Percentiles rank a stretch among this genome's conserved stretches.
Evolutionary conservation across 2,888 invertebrate genomes (phyloP).

Genomic region (Cephonodes hylas): DNA sequence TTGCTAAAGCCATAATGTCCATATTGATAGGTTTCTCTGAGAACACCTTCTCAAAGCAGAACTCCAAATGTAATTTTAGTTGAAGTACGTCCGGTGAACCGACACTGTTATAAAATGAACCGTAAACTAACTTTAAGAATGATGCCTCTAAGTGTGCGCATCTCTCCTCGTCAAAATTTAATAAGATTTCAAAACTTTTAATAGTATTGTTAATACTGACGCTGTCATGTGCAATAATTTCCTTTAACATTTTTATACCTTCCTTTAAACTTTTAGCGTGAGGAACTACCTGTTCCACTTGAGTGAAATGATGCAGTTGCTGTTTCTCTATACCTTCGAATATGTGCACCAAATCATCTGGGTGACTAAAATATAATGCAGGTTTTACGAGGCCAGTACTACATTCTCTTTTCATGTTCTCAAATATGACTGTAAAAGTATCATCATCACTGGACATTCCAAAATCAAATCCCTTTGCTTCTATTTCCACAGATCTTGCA

Average conservation of each 20-base stretch:
- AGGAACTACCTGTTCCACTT: constrained; percentile 80
- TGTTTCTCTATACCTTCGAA: constrained; percentile 83
- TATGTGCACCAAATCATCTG: constrained; percentile 77
- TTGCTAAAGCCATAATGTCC: constrained; percentile 79
- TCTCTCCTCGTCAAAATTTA: constrained; percentile 73
- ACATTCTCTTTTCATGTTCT: constrained; percentile 74
- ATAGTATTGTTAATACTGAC: constrained; percentile 45
- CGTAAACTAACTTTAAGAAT: constrained; percentile 78
- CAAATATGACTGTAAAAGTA: constrained; percentile 61
- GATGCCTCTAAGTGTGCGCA: constrained; percentile 74
- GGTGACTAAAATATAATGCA: constrained; percentile 79
- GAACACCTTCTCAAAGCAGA: constrained; percentile 82
- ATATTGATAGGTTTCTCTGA: constrained; percentile 81
- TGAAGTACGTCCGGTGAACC: constrained; percentile 80
- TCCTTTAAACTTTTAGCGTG: constrained; percentile 73
- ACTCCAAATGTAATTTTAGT: constrained; percentile 82
- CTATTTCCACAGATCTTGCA: constrained; percentile 68
- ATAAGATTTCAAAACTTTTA: constrained; percentile 42
- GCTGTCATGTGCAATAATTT: constrained; percentile 54
- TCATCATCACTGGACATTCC: constrained; percentile 60
- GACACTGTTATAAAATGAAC: constrained; percentile 79
- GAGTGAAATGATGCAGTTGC: constrained; percentile 82
- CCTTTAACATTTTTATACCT: constrained; percentile 68
- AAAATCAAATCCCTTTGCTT: constrained; percentile 68
- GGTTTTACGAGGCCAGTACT: constrained; percentile 61